A percentile compares a stretch with the other conserved stretches of the same genome.
Conservation (phyloP, 2,888 invertebrate genomes). For the Cyrtodaria siliqua region DNA sequence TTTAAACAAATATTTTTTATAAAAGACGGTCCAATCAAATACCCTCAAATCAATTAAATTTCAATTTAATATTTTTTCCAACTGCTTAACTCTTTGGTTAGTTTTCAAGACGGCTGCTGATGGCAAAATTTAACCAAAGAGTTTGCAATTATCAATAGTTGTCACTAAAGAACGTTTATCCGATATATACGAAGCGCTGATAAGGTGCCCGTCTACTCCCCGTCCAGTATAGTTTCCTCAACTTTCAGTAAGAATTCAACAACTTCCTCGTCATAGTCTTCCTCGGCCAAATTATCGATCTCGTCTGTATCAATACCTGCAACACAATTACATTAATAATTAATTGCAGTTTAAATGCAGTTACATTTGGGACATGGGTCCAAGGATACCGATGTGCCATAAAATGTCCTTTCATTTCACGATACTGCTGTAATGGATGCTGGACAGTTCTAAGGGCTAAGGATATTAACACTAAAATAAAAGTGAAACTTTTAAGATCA, state of each 20-base stretch:
- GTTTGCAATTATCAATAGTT: constrained; percentile 8
- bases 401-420: too few species aligned
- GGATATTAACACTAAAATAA: too few species aligned
- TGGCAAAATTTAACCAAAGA: constrained; percentile 22
- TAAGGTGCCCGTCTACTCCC: constrained; percentile 68
- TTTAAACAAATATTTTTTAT: too few species aligned
- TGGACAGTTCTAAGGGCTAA: too few species aligned
- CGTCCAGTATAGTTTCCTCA: constrained; percentile 90
- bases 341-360: too few species aligned
- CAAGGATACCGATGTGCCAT: too few species aligned
- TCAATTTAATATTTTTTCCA: background rate
- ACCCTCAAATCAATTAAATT: background rate
- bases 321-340: too few species aligned
- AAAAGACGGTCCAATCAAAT: too few species aligned
- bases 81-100: constrained; percentile 12
- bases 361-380: too few species aligned
- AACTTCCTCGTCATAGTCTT: constrained; percentile 96
- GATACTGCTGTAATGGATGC: too few species aligned
- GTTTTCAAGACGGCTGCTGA: constrained; percentile 68
- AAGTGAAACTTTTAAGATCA: too few species aligned
- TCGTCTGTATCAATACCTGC: constrained; percentile 97
- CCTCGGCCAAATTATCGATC: constrained; percentile 91
- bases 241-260: constrained; percentile 98
- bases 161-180: too few species aligned
- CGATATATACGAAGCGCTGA: background rate